Base-by-base conservation (phyloP, 2,888 invertebrate genomes). In the Ormyrus labotus region DNA sequence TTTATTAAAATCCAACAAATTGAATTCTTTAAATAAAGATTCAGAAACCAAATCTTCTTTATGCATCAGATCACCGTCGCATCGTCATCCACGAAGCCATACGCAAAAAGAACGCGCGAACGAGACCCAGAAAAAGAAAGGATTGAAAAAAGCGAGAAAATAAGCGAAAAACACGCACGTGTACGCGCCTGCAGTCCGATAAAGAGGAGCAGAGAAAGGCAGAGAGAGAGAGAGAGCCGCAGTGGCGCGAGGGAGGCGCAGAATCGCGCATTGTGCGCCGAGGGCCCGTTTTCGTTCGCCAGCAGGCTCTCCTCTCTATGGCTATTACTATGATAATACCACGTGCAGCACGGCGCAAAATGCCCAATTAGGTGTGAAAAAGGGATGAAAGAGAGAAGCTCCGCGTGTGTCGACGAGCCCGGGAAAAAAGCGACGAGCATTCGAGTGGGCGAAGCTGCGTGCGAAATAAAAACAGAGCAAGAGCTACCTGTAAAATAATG, bases 251-350 rank as follows among this genome's bases (percentile, higher is more conserved):
- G 51, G 76, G 81, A 83, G 83, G 83, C 76, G 83, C 34, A 79
- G 83, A 87, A 87, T 87, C 84, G 85, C 85, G 78, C 84, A 87
- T 87, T 86, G 87, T 87, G 85, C 84, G 34, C 34, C 34, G 72
- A 60, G 19, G 76, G 77, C 81, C 58, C 81, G 84, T 84, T 63
- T 75, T 72, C 71, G 76, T 63, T 77, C 60, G 67, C 70, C 68
- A 82, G 83, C 82, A 77, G 84, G 34, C 34, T 34, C 84, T 50
- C 82, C 83, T 85, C 84, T 84, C 85, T 84, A 84, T 83, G 83
- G 85, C 86, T 85, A 89, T 88, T 87, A 86, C 84, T 85, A 85
- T 85, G 87, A 87, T 89, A 89, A 89, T 88, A 88, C 87, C 87
- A 84, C 84, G 83, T 83, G 83, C 84, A 83, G 85, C 83, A n/a